These are phyloP conservation scores for Danaus melanippus DNA, from an alignment of 1,140 invertebrate genomes.

Conservation along the genomic window DNA sequence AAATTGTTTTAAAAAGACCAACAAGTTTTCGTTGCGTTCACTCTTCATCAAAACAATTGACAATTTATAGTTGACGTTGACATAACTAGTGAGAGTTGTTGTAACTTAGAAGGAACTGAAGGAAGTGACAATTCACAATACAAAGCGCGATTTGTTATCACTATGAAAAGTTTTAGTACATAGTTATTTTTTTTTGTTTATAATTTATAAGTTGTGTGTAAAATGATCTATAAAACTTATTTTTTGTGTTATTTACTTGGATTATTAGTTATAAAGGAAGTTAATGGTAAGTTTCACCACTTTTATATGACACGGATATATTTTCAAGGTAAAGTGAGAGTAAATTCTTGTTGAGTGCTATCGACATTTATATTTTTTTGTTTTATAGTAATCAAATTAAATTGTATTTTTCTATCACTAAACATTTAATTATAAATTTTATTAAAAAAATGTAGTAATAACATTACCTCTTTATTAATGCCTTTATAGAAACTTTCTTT, in stretches of 20 bases:
- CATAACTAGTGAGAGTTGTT: conserved; percentile 6
- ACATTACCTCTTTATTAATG: too few species aligned
- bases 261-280: conserved; percentile 31
- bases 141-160: conserved; percentile 9
- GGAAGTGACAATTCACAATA: too few species aligned
- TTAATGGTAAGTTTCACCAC: conserved; percentile 50
- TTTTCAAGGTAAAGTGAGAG: conserved; percentile 68
- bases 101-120: not conserved
- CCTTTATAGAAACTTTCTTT: too few species aligned
- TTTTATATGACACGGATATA: conserved; percentile 38
- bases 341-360: conserved; percentile 14
- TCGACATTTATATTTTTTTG: too few species aligned
- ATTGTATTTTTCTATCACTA: too few species aligned
- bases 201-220: conserved; percentile 11
- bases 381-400: too few species aligned
- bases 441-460: too few species aligned
- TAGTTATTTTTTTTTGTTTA: conserved; percentile 17
- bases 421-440: too few species aligned
- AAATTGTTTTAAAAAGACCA: not conserved
- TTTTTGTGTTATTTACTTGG: conserved; percentile 28
- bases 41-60: not conserved
- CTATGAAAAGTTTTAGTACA: conserved; percentile 35
- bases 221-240: conserved; percentile 34
- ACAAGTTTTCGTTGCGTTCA: not conserved
- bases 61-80: conserved; percentile 3